Base-by-base conservation (phyloP, 2,888 invertebrate genomes). In the Dascillus cervinus region DNA sequence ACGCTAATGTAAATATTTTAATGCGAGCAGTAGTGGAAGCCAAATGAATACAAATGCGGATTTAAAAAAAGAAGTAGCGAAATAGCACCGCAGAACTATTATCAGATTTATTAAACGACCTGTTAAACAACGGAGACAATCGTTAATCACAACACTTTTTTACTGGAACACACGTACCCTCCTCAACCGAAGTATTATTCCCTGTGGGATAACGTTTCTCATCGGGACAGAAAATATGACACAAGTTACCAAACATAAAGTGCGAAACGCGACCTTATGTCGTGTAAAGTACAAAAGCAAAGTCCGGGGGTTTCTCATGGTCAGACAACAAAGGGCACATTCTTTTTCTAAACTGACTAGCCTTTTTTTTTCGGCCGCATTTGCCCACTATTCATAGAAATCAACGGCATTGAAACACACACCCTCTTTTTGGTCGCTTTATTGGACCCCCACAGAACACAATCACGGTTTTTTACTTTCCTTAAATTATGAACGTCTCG, bases 61-160 rank as follows among this genome's bases (percentile, higher is more conserved):
- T n/a, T n/a, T n/a, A n/a, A n/a, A n/a, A n/a, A n/a, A n/a, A n/a
- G n/a, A n/a, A n/a, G n/a, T n/a, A n/a, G n/a, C n/a, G n/a, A n/a
- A n/a, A n/a, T n/a, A n/a, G n/a, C n/a, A n/a, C n/a, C n/a, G n/a
- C n/a, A n/a, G n/a, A n/a, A n/a, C n/a, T n/a, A n/a, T n/a, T n/a
- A n/a, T n/a, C n/a, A n/a, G n/a, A n/a, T n/a, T n/a, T n/a, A n/a
- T n/a, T n/a, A n/a, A n/a, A n/a, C n/a, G n/a, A n/a, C n/a, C n/a
- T n/a, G n/a, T n/a, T n/a, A n/a, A n/a, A n/a, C n/a, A n/a, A n/a
- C n/a, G n/a, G n/a, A n/a, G n/a, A 50, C 47, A 51, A 51, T 53
- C 54, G 56, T 55, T 53, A 54, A 55, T 56, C 54, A 54, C 53
- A 52, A n/a, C 31, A 41, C 46, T 46, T 46, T 48, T 49, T 49